Conservation (phyloP, 1,140 invertebrate genomes). For the Diabrotica undecimpunctata region DNA sequence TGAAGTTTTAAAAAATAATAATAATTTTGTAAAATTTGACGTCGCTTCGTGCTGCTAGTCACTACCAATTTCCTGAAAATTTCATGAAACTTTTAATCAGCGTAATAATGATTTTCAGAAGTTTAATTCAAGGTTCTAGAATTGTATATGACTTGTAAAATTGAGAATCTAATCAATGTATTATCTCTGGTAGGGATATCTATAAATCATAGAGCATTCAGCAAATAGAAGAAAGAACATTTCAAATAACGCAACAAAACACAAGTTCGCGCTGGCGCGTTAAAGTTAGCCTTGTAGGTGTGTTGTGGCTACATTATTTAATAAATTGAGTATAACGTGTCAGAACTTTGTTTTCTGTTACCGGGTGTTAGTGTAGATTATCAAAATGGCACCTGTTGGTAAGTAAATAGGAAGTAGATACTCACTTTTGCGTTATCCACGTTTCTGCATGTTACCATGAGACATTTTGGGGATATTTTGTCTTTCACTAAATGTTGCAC, state of each 20-base stretch:
- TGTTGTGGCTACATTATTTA: neutral
- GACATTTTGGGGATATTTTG: slow-evolving; percentile 54
- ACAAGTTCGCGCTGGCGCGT: slow-evolving; percentile 15
- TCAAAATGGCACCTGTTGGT: slow-evolving; percentile 54
- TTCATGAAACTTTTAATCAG: neutral
- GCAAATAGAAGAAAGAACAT: neutral
- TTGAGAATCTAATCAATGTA: slow-evolving; percentile 7
- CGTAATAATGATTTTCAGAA: no score
- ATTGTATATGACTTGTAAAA: neutral
- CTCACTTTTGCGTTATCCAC: slow-evolving; percentile 60
- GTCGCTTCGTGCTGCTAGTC: no score
- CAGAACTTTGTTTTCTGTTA: neutral
- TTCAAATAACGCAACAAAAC: slow-evolving; percentile 1
- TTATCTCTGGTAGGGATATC: slow-evolving; percentile 8
- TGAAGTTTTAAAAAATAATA: no score
- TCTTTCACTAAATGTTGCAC: slow-evolving; percentile 62
- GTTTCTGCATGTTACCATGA: slow-evolving; percentile 74
- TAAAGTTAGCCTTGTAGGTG: neutral
- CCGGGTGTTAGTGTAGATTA: neutral
- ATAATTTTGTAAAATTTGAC: no score
- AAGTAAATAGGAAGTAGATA: slow-evolving; percentile 42
- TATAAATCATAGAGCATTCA: slow-evolving; percentile 3
- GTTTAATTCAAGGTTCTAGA: neutral
- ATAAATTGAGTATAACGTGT: neutral
- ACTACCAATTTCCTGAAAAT: neutral